Evolutionary conservation across 2,113 vertebrate genomes (phyloP), one percentile per base, ranked within the genome.

Genomic region (Malurus alboscapulatus): DNA sequence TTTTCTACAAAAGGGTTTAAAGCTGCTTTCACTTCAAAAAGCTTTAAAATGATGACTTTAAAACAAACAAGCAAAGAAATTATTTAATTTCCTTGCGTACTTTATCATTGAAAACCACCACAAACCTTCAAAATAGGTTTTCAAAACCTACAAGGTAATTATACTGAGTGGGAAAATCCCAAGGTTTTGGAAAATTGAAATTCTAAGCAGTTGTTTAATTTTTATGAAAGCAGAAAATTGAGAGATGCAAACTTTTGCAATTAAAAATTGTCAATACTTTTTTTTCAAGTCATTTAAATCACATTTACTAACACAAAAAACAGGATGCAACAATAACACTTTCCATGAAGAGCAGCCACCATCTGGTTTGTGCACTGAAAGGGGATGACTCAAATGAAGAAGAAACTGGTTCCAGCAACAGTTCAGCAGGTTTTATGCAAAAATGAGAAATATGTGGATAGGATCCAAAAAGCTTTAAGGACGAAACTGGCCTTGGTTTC

Each of bases 351-450:
- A 88, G 16, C 21, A 77, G 44, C 48, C 65, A 87, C 68, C 57
- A 78, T 81, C 65, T 93, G 87, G 51, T 94, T 88, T 81, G 14
- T 88, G 17, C 84, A 78, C 71, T 67, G 47, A 71, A 86, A 92
- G 12, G 9, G 29, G 14, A 74, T 91, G 47, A 74, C 44, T 91
- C 38, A 86, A 90, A 80, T 54, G 68, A 92, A 92, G 80, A 92
- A 94, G 38, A n/a, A 92, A 91, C 76, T 81, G 68, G 73, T 63
- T 77, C 77, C 7, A 87, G 68, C 34, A 94, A 75, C 29, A 87
- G 48, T 88, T 93, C 69, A 92, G 72, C 73, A 87, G 48, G 61
- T 93, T 91, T 92, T 91, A 63, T 78, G 18, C 26, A 88, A 94
- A 92, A 93, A 63, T 62, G 21, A 88, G 40, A 93, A 96, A 50